These are phyloP conservation scores for Orchestia grillus DNA, from an alignment of 1,140 invertebrate species.

Conservation along the genomic window DNA sequence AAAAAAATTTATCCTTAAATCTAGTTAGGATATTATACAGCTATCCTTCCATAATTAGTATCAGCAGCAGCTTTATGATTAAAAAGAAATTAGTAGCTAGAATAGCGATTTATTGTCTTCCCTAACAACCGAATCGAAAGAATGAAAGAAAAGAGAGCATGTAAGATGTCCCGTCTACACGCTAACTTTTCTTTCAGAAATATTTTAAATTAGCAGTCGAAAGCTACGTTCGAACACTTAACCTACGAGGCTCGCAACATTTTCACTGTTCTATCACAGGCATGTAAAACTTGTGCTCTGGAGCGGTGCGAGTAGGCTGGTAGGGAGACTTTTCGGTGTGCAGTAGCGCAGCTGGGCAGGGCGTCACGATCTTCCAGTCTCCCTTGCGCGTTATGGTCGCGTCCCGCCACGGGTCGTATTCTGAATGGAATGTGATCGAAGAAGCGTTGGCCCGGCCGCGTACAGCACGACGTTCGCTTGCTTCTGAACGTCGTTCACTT, in stretches of 20 bases:
- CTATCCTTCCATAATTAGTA: slow-evolving; percentile 30
- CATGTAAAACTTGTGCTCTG: slow-evolving; percentile 86
- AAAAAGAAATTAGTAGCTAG: slow-evolving; percentile 13
- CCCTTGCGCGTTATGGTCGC: slow-evolving; percentile 76
- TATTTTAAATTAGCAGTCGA: background rate
- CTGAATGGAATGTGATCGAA: slow-evolving; percentile 68
- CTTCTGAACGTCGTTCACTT: slow-evolving; percentile 69
- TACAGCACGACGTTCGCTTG: background rate
- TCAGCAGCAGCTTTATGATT: background rate
- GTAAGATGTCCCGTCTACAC: slow-evolving; percentile 34
- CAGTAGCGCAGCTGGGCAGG: slow-evolving; percentile 83
- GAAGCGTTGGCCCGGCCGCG: slow-evolving; percentile 62
- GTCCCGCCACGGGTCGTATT: slow-evolving; percentile 83
- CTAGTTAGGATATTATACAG: slow-evolving; percentile 9
- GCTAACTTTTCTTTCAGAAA: background rate
- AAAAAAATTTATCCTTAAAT: slow-evolving; percentile 16
- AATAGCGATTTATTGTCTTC: slow-evolving; percentile 22
- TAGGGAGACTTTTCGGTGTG: slow-evolving; percentile 80
- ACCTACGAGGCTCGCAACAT: background rate
- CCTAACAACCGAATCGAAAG: background rate
- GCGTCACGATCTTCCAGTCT: slow-evolving; percentile 70
- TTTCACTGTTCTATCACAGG: slow-evolving; percentile 70
- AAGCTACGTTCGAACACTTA: background rate
- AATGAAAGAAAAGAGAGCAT: background rate
- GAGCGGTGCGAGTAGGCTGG: slow-evolving; percentile 85